phyloP scores from a whole-genome alignment of 2,113 vertebrate genomes.

The Cichladusa arquata region DNA sequence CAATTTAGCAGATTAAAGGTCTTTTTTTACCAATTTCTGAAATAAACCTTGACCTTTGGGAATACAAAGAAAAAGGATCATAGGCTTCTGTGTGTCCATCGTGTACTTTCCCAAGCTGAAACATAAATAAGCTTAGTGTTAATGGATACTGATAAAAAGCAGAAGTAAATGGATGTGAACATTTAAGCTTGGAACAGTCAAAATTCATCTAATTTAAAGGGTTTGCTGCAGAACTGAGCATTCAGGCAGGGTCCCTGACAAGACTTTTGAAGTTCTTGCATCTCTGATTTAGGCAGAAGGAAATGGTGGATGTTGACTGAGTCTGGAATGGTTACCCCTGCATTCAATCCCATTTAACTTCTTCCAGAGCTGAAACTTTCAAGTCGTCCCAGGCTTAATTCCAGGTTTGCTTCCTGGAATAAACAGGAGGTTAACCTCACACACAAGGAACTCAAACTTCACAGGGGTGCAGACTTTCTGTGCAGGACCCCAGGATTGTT shows the following conservation, averaged over 20 bases:
- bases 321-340: background rate
- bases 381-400: background rate
- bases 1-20: constrained; percentile 20
- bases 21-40: background rate
- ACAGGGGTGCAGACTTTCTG: background rate
- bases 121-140: background rate
- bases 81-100: background rate
- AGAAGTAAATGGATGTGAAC: constrained; percentile 4
- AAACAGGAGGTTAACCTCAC: background rate
- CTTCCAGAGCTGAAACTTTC: background rate
- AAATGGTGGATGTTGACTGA: background rate
- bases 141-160: constrained; percentile 9
- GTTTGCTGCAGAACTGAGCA: background rate
- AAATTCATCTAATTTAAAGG: background rate
- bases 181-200: background rate
- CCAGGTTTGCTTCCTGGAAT: background rate
- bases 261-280: background rate
- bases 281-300: background rate
- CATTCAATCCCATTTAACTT: constrained; percentile 19
- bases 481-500: background rate
- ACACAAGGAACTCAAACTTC: background rate
- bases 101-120: background rate
- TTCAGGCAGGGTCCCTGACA: background rate
- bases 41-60: constrained; percentile 1
- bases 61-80: background rate